phyloP scores from a whole-genome alignment of 2,797 vertebrate genomes.

The Perodicticus potto region DNA sequence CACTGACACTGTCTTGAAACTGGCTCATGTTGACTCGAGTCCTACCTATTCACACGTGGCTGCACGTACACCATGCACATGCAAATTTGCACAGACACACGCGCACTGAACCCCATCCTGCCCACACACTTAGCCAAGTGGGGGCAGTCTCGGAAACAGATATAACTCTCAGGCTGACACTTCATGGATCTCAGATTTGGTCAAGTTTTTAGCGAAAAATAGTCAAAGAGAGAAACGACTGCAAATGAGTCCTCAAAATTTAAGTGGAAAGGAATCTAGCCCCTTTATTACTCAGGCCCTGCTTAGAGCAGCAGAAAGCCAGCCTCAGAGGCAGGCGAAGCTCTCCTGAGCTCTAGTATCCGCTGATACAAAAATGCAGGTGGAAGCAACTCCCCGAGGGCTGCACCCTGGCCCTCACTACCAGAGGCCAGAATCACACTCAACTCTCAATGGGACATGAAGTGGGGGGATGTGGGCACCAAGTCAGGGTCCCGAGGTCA shows the following conservation, averaged over 20 bases:
- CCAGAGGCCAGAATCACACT: neutral
- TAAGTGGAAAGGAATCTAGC: neutral
- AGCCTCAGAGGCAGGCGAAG: neutral
- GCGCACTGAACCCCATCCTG: neutral
- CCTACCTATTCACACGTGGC: neutral
- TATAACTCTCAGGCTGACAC: neutral
- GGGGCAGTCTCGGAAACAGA: neutral
- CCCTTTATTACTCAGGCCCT: neutral
- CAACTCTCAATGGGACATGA: neutral
- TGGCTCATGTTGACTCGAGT: neutral
- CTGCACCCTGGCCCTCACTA: neutral
- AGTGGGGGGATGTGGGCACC: neutral
- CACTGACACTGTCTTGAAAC: neutral
- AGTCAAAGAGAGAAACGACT: conserved; percentile 19
- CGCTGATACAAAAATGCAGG: neutral
- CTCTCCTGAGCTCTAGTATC: neutral
- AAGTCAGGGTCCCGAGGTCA: neutral
- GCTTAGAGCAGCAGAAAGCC: neutral
- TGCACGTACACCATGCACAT: neutral
- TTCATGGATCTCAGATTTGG: neutral
- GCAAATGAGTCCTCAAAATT: neutral
- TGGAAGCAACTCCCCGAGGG: neutral
- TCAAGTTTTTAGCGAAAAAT: neutral
- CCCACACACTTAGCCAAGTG: conserved; percentile 2
- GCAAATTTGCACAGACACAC: neutral